Percentiles rank a stretch among this genome's conserved stretches.
These are phyloP conservation scores for Potamilus streckersoni DNA, from an alignment of 1,140 invertebrate genomes.

Conservation along the genomic window DNA sequence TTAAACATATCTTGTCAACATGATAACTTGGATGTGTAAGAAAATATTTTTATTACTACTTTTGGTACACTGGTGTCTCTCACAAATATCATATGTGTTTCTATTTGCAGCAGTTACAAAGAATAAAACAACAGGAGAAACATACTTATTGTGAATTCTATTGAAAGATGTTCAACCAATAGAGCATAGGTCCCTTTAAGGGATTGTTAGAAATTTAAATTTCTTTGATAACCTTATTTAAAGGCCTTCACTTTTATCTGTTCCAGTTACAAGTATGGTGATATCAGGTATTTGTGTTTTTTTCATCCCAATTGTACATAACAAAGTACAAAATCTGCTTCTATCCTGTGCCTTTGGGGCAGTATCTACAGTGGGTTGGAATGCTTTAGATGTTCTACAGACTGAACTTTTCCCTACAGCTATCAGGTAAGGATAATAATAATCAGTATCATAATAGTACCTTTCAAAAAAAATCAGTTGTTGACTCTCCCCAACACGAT, in stretches of 20 bases:
- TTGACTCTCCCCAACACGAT: not conserved
- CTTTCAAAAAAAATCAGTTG: not conserved
- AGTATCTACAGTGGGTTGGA: conserved; percentile 70
- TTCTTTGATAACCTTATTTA: too few species aligned
- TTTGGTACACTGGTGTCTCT: too few species aligned
- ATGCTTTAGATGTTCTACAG: conserved; percentile 69
- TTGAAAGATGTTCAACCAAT: too few species aligned
- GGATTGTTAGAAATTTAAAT: too few species aligned
- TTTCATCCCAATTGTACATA: conserved; percentile 69
- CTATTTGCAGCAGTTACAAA: too few species aligned
- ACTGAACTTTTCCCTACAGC: conserved; percentile 71
- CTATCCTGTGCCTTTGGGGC: conserved; percentile 69
- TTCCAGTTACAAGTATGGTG: conserved; percentile 68
- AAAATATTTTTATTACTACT: too few species aligned
- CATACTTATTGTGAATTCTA: too few species aligned
- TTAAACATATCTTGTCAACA: too few species aligned
- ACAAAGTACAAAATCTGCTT: conserved; percentile 49
- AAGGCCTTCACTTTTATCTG: conserved; percentile 5
- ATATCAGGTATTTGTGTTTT: conserved; percentile 68
- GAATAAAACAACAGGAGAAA: too few species aligned
- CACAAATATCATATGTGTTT: too few species aligned
- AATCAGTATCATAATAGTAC: not conserved
- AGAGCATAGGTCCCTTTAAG: too few species aligned
- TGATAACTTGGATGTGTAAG: too few species aligned
- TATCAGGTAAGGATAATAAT: conserved; percentile 71